Evolutionary conservation across 2,113 vertebrate genomes (phyloP), one percentile per base, ranked within the genome.

Genomic region (Dryoscopus gambensis): DNA sequence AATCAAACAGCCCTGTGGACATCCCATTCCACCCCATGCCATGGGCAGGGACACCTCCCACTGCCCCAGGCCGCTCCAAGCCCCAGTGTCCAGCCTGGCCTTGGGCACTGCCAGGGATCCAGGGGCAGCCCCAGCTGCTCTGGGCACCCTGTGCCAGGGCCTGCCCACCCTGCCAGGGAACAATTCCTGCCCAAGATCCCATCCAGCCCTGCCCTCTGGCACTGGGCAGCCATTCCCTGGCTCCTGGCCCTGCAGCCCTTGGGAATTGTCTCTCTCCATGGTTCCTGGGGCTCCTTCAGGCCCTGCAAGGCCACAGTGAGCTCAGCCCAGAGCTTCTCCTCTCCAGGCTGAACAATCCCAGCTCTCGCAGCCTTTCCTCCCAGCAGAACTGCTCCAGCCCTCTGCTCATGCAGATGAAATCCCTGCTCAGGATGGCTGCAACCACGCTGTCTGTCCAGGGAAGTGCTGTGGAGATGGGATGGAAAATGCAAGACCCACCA

Each of bases 401-500:
- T 85, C 71, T 86, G 44, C 3, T 14, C 23, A 42, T 17, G 23
- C 44, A 5, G 47, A 4, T 40, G 47, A 63, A 9, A 6, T 31
- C 33, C 25, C 25, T 49, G 40, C 57, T 21, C 40, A 69, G 52
- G 28, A 47, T 6, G 3, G 24, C 20, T 68, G 14, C 40, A 60
- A 4, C 27, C 4, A 0, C 0, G 0, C 27, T 2, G 2, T 24
- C 31, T 70, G 53, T n/a, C 37, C 0, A 0, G 30, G 7, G 8
- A 7, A 23, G 6, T 39, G 49, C 20, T 39, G 19, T 1, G 2
- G 49, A 31, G 5, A 74, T 23, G n/a, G 64, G 60, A 70, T 23
- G 42, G 14, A 35, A 46, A 40, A 39, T 2, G 9, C 28, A 52
- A 46, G 33, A 83, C 11, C 28, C 37, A 25, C 7, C 5, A 7